These are phyloP conservation scores for Copidosoma floridanum DNA, from an alignment of 1,140 invertebrate species.

Conservation along the genomic window DNA sequence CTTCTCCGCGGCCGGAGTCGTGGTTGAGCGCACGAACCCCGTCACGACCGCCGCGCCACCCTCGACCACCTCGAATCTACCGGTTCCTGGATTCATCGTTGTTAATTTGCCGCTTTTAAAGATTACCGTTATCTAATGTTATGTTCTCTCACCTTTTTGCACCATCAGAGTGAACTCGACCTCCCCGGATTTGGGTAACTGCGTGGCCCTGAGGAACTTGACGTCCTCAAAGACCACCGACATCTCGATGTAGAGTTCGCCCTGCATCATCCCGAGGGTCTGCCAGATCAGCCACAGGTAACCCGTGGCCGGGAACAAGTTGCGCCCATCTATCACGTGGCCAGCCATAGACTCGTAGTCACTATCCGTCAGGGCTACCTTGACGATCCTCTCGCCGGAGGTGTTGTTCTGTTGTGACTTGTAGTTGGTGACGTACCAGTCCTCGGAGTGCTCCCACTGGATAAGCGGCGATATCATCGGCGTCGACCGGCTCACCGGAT, in stretches of 20 bases:
- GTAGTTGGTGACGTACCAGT: constrained; percentile 64
- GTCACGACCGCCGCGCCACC: constrained; percentile 73
- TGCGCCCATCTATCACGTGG: constrained; percentile 82
- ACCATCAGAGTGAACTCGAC: constrained; percentile 76
- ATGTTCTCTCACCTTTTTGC: constrained; percentile 64
- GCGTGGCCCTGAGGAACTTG: constrained; percentile 77
- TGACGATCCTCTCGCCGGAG: constrained; percentile 62
- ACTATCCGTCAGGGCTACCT: constrained; percentile 64
- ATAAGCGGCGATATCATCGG: constrained; percentile 68
- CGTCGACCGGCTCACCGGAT: constrained; percentile 68
- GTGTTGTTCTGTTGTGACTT: constrained; percentile 54
- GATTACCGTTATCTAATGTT: constrained; percentile 52
- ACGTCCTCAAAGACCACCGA: constrained; percentile 83
- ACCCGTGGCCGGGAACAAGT: constrained; percentile 86
- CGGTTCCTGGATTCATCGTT: constrained; percentile 46
- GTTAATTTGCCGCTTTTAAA: not conserved
- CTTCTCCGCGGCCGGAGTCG: constrained; percentile 47
- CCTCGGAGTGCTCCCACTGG: constrained; percentile 84
- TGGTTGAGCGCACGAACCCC: constrained; percentile 63
- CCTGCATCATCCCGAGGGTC: constrained; percentile 74
- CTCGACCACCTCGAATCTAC: constrained; percentile 66
- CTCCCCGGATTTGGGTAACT: constrained; percentile 66
- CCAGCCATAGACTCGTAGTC: constrained; percentile 75
- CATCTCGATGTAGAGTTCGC: constrained; percentile 66
- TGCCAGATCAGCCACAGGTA: constrained; percentile 83